A percentile compares a stretch with the other conserved stretches of the same genome.
These are phyloP conservation scores for Pteropus rufus DNA, from an alignment of 2,797 vertebrate species.

Conservation along the genomic window DNA sequence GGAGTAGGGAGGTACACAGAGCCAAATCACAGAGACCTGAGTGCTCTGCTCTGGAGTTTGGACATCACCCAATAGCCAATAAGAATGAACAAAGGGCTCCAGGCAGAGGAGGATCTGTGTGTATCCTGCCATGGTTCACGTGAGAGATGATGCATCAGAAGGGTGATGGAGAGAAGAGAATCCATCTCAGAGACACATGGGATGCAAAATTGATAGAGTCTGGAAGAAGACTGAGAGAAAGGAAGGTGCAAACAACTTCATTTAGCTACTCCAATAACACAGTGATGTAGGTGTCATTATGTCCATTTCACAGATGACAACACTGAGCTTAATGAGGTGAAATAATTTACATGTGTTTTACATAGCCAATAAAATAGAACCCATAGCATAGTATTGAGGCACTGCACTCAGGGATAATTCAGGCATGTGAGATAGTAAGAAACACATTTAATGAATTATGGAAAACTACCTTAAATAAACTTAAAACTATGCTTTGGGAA, in stretches of 20 bases:
- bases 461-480: neutral
- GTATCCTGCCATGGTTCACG: neutral
- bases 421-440: neutral
- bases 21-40: neutral
- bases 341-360: neutral
- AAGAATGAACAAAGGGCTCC: neutral
- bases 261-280: neutral
- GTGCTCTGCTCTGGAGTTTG: neutral
- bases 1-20: neutral
- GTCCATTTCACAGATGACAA: neutral
- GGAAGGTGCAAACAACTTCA: neutral
- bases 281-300: neutral
- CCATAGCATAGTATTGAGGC: fast-evolving
- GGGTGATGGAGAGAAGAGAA: neutral
- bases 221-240: neutral
- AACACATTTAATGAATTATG: neutral
- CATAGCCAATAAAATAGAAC: neutral
- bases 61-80: neutral
- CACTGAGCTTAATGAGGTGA: neutral
- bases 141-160: neutral
- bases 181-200: neutral
- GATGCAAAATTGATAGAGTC: neutral
- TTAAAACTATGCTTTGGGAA: neutral
- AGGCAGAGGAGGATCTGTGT: neutral
- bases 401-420: neutral